Conservation (phyloP, 2,113 vertebrate genomes). For the Gobio gobio region DNA sequence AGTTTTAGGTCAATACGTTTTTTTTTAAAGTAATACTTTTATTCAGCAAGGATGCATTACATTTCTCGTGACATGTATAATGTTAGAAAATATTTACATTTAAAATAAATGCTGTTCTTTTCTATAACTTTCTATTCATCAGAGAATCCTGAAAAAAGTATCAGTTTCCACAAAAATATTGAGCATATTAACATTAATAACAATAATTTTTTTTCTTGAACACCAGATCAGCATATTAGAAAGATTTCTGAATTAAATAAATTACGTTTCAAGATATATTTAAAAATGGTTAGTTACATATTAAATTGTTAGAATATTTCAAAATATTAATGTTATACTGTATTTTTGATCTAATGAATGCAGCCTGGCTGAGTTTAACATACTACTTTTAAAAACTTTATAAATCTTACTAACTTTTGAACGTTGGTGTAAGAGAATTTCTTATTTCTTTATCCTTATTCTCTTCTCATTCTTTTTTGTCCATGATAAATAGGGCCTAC, state of each 20-base stretch:
- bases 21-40: not conserved
- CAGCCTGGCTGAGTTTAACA: not conserved
- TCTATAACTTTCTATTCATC: not conserved
- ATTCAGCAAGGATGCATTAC: not conserved
- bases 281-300: no score
- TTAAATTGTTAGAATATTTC: no score
- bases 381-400: not conserved
- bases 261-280: no score
- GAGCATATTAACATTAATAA: not conserved
- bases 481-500: constrained; percentile 81
- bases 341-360: not conserved
- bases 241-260: not conserved
- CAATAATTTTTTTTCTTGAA: not conserved
- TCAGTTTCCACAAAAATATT: not conserved
- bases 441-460: not conserved
- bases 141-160: not conserved
- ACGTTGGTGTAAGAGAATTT: not conserved
- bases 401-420: not conserved
- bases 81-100: not conserved
- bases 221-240: not conserved
- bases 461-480: not conserved
- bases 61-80: not conserved
- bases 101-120: not conserved
- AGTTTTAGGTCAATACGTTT: not conserved
- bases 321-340: no score